phyloP scores from a whole-genome alignment of 2,888 invertebrate genomes.

The Nephrocerus scutellatus region DNA sequence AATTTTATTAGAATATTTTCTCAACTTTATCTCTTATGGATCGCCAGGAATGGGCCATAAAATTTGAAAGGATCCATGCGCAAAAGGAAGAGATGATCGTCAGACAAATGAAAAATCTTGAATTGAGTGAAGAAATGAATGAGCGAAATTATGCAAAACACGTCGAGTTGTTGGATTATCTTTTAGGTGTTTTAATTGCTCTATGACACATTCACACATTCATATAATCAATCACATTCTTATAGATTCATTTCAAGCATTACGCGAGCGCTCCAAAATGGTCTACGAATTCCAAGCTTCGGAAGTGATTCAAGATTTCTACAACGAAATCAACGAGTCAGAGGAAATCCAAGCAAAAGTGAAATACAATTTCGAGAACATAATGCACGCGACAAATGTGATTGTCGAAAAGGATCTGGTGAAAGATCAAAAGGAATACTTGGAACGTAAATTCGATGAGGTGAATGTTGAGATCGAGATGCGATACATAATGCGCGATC shows the following conservation, averaged over 20 bases:
- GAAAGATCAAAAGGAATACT: constrained; percentile 29
- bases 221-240: not conserved
- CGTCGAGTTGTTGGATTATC: constrained; percentile 34
- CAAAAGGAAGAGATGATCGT: constrained; percentile 35
- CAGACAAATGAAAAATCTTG: constrained; percentile 30
- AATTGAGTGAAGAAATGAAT: constrained; percentile 33
- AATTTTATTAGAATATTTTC: not conserved
- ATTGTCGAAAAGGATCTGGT: constrained; percentile 27
- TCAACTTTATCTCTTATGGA: not conserved
- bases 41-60: constrained; percentile 30
- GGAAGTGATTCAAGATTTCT: constrained; percentile 32
- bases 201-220: not conserved
- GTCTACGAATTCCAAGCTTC: constrained; percentile 34
- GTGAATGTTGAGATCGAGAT: constrained; percentile 33
- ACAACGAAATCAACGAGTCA: constrained; percentile 25
- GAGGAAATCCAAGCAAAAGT: constrained; percentile 24
- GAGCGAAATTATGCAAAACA: constrained; percentile 28
- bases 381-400: constrained; percentile 34
- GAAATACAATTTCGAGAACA: constrained; percentile 32
- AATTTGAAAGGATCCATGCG: constrained; percentile 24
- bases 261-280: constrained; percentile 24
- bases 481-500: constrained; percentile 34
- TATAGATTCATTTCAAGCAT: constrained; percentile 26
- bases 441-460: constrained; percentile 31
- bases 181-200: constrained; percentile 23